Evolutionary conservation across 2,797 vertebrate species (phyloP), one percentile per base, ranked within the genome.

Genomic region (Triplophysa yarkandensis): DNA sequence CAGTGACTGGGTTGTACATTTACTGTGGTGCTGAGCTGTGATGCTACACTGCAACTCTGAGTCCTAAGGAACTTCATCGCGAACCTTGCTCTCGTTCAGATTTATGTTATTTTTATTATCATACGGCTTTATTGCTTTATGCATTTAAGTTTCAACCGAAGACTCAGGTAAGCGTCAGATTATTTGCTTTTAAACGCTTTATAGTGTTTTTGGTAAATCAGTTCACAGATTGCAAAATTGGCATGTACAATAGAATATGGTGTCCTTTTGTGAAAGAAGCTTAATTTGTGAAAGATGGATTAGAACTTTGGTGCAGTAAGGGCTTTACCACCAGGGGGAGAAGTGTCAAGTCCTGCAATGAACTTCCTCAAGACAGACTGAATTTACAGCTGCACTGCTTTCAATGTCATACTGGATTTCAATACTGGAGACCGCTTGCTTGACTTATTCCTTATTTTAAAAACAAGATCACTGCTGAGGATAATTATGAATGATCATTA

Each of bases 11-110:
- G n/a, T n/a, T n/a, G n/a, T 44, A 74, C 64, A 75, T 48, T 61
- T 60, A 68, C 41, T 32, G 43, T 85, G 88, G 82, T 90, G 91
- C 88, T 91, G 90, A 90, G 87, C 87, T 90, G 85, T 88, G 82
- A 84, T 44, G 41, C 87, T 87, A 87, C 83, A 86, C 71, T 84
- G 78, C 85, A 83, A 91, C 88, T 91, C 88, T 91, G 89, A 88
- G 88, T 87, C 86, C 88, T 90, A 88, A 91, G 90, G 87, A 90
- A 86, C 88, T 90, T 76, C 71, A 87, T 85, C 81, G 62, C 71
- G 71, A 84, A 81, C 82, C 82, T 82, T 87, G 86, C 78, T 83
- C 77, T 78, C 77, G 85, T 85, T 82, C 88, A 90, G 25, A 13
- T 81, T 83, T 71, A 78, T 76, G 65, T 83, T 74, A 11, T 13